Percentiles rank a stretch among this genome's conserved stretches.
Conservation (phyloP, 2,113 vertebrate species). For the Lophochroa leadbeateri region DNA sequence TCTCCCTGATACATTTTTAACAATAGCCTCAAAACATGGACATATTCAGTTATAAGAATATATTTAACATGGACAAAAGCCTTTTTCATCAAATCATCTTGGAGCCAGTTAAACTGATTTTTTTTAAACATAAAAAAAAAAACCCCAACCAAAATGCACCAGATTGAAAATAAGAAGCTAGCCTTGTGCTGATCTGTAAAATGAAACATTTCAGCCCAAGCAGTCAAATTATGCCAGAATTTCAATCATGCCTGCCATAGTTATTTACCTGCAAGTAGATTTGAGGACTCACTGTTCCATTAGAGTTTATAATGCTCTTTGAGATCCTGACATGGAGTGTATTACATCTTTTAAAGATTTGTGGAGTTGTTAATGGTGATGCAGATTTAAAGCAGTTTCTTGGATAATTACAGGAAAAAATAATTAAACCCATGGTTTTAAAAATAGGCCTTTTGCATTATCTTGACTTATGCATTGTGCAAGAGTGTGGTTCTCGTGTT, state of each 20-base stretch:
- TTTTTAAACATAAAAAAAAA: not conserved
- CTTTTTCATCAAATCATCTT: not conserved
- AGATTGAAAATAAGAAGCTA: not conserved
- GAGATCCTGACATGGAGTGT: not conserved
- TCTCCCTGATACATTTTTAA: slow-evolving; percentile 11
- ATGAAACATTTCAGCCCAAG: not conserved
- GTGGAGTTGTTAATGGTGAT: not conserved
- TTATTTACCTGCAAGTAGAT: not conserved
- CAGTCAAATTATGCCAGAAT: not conserved
- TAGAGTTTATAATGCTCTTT: not conserved
- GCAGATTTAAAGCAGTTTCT: not conserved
- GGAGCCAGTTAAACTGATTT: not conserved
- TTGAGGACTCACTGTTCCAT: not conserved
- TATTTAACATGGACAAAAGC: not conserved
- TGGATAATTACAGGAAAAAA: not conserved
- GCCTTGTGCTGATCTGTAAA: not conserved
- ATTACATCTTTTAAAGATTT: not conserved
- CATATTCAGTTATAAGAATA: not conserved
- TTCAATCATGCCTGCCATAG: not conserved
- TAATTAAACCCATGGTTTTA: not conserved
- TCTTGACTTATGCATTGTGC: not conserved
- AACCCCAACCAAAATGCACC: not conserved
- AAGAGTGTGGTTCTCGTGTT: not conserved
- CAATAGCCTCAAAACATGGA: not conserved
- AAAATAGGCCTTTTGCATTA: not conserved